Conservation (phyloP, 2,113 vertebrate genomes). For the Amblyornis subalaris region DNA sequence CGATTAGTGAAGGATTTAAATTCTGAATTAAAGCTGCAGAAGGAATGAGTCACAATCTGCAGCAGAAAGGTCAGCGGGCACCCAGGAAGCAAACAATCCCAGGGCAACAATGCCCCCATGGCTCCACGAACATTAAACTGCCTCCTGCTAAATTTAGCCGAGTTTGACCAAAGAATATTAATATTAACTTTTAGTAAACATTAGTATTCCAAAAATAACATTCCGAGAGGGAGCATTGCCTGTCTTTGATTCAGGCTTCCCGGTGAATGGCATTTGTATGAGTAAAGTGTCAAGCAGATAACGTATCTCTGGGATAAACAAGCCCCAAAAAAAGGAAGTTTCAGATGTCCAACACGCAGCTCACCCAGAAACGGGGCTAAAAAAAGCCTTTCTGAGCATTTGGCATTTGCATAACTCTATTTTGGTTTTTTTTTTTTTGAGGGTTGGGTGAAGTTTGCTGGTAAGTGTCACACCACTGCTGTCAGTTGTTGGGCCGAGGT, state of each 20-base stretch:
- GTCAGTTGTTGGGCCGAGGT: not conserved
- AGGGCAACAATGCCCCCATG: accelerated
- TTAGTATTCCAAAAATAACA: not conserved
- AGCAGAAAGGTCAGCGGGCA: not conserved
- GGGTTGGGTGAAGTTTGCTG: not conserved
- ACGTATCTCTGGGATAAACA: not conserved
- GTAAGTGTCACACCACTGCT: not conserved
- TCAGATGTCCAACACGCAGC: not conserved
- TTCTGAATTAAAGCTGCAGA: not conserved
- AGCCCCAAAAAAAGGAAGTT: constrained; percentile 23
- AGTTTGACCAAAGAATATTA: not conserved
- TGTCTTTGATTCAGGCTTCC: not conserved
- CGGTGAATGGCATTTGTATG: not conserved
- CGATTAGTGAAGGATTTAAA: not conserved
- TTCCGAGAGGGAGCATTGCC: not conserved
- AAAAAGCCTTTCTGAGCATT: not conserved
- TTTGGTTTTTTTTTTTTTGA: accelerated
- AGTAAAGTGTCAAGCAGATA: not conserved
- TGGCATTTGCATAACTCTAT: not conserved
- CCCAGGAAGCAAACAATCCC: not conserved
- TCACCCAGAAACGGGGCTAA: not conserved
- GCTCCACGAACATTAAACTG: not conserved
- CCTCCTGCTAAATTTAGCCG: not conserved
- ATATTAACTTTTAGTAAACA: not conserved
- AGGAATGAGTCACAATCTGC: not conserved